phyloP scores from a whole-genome alignment of 2,888 invertebrate species.

The Drosophila siamana region DNA sequence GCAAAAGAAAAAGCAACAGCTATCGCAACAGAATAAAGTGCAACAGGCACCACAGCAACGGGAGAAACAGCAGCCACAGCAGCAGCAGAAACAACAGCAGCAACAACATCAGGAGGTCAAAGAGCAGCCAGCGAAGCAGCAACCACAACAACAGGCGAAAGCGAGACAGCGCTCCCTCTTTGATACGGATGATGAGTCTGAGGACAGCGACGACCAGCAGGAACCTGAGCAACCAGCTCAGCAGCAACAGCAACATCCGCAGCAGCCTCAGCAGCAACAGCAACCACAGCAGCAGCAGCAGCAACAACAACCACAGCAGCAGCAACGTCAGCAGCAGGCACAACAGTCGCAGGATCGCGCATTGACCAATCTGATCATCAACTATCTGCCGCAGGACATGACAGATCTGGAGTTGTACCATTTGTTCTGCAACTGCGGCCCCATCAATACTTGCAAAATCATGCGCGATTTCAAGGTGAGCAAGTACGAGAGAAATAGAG shows the following conservation, averaged over 20 bases:
- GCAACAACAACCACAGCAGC: background rate
- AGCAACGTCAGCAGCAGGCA: background rate
- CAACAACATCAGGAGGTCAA: background rate
- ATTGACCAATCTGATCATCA: slow-evolving; percentile 95
- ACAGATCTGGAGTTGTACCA: slow-evolving; percentile 95
- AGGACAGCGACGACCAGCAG: background rate
- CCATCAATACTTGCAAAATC: slow-evolving; percentile 95
- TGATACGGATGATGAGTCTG: background rate
- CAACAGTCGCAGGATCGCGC: slow-evolving; percentile 45
- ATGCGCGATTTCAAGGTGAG: slow-evolving; percentile 94
- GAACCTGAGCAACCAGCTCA: background rate
- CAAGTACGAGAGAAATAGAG: background rate
- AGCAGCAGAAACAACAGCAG: background rate
- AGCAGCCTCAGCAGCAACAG: background rate
- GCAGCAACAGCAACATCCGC: background rate
- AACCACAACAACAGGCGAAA: background rate
- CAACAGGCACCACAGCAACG: background rate
- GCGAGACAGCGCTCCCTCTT: background rate
- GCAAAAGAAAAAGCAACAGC: background rate
- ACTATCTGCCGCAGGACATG: slow-evolving; percentile 97
- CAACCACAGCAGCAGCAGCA: background rate
- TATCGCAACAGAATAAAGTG: background rate
- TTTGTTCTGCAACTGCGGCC: slow-evolving; percentile 94
- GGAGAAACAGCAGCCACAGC: background rate
- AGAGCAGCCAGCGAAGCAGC: background rate